A percentile compares a stretch with the other conserved stretches of the same genome.
Conservation (phyloP, 1,140 invertebrate species). For the Cydia pomonella region DNA sequence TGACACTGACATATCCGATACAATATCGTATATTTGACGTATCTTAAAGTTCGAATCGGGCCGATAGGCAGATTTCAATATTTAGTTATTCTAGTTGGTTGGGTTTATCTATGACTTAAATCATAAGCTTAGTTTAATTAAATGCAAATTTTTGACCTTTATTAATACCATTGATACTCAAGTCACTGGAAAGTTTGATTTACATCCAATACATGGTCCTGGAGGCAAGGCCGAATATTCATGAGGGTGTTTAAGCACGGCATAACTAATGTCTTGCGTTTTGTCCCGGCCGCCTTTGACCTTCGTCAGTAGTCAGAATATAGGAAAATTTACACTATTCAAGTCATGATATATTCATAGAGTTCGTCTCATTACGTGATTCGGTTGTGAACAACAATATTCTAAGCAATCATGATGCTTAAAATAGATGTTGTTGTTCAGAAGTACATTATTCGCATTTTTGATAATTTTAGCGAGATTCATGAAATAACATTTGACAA, state of each 20-base stretch:
- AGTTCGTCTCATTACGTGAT: not conserved
- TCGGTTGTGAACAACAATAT: too few species aligned
- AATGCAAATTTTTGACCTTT: constrained; percentile 8
- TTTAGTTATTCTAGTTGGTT: too few species aligned
- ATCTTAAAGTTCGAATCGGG: too few species aligned
- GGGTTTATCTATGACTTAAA: not conserved
- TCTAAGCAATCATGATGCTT: too few species aligned
- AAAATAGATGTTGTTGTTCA: too few species aligned
- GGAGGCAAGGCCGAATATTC: not conserved
- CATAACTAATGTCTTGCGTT: not conserved
- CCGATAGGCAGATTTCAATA: too few species aligned
- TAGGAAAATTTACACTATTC: not conserved
- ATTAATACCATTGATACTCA: not conserved
- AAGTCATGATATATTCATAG: not conserved
- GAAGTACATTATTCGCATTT: too few species aligned
- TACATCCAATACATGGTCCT: not conserved
- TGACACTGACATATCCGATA: too few species aligned
- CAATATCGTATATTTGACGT: too few species aligned
- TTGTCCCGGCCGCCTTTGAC: not conserved
- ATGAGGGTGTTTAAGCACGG: not conserved
- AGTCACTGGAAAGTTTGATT: not conserved
- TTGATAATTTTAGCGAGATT: too few species aligned
- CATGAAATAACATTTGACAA: too few species aligned
- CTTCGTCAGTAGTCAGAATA: not conserved
- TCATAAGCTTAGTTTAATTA: not conserved